Conservation (phyloP, 35 echinoderm and acorn worm genomes). For the Diadema setosum region DNA sequence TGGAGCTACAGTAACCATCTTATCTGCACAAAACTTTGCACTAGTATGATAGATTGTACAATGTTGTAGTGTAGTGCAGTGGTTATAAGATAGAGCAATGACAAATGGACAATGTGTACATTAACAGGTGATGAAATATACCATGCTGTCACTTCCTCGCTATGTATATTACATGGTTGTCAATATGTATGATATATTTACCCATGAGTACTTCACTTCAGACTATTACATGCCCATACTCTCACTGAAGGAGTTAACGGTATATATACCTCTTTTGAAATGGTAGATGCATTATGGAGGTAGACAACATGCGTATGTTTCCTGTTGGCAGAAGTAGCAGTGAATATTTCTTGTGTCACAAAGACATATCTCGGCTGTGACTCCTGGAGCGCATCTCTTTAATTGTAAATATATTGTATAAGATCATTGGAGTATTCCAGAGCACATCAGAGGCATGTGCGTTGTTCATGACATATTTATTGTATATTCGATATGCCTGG, state of each 20-base stretch:
- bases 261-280: not conserved
- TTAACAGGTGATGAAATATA: too few relatives aligned
- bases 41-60: too few relatives aligned
- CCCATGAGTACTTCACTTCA: not conserved
- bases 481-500: not conserved
- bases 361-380: too few relatives aligned
- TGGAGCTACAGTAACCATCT: too few relatives aligned
- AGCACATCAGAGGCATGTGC: not conserved
- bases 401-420: conserved; percentile 2
- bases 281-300: not conserved
- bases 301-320: too few relatives aligned
- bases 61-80: too few relatives aligned
- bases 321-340: too few relatives aligned
- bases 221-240: not conserved
- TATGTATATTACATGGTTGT: not conserved
- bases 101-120: too few relatives aligned
- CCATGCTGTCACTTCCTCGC: not conserved
- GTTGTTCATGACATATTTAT: not conserved
- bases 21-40: too few relatives aligned
- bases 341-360: too few relatives aligned
- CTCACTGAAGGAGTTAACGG: not conserved
- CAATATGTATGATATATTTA: conserved; percentile 25
- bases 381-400: too few relatives aligned
- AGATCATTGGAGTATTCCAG: not conserved
- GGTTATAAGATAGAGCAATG: too few relatives aligned